phyloP scores from a whole-genome alignment of 2,888 invertebrate genomes.

The Tridacna gigas region DNA sequence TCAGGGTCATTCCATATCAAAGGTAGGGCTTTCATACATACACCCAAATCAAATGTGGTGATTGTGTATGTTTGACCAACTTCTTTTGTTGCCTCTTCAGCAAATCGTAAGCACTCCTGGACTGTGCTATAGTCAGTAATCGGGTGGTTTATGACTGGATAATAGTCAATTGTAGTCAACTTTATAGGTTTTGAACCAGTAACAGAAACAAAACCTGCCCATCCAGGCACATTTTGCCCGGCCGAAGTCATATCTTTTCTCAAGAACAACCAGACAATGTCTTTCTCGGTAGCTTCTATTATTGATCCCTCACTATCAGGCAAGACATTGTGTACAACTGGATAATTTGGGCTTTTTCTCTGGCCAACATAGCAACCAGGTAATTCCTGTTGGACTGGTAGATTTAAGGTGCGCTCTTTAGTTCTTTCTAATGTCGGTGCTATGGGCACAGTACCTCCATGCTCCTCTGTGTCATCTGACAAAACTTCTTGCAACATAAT shows the following conservation, averaged over 20 bases:
- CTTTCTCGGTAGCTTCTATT: not conserved
- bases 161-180: constrained; percentile 66
- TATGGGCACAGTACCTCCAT: constrained; percentile 23
- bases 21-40: constrained; percentile 67
- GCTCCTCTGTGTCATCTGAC: constrained; percentile 17
- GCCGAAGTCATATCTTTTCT: constrained; percentile 28
- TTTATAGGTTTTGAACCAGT: constrained; percentile 46
- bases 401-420: constrained; percentile 23
- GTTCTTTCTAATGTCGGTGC: constrained; percentile 19
- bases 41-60: too few species aligned
- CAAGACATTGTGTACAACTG: too few species aligned
- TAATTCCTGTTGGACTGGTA: constrained; percentile 26
- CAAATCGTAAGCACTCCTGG: constrained; percentile 62
- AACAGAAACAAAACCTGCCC: too few species aligned
- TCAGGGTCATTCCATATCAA: constrained; percentile 44
- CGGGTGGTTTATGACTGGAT: constrained; percentile 61
- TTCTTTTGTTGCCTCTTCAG: too few species aligned
- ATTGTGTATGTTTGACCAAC: too few species aligned
- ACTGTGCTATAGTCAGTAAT: constrained; percentile 66
- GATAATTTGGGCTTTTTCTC: constrained; percentile 39
- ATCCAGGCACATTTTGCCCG: too few species aligned
- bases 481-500: constrained; percentile 70
- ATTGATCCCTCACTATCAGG: constrained; percentile 24
- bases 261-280: constrained; percentile 32
- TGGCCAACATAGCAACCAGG: constrained; percentile 51